A percentile compares a stretch with the other conserved stretches of the same genome.
Evolutionary conservation across 2,888 invertebrate species (phyloP).

Genomic region (Limnephilus rhombicus): DNA sequence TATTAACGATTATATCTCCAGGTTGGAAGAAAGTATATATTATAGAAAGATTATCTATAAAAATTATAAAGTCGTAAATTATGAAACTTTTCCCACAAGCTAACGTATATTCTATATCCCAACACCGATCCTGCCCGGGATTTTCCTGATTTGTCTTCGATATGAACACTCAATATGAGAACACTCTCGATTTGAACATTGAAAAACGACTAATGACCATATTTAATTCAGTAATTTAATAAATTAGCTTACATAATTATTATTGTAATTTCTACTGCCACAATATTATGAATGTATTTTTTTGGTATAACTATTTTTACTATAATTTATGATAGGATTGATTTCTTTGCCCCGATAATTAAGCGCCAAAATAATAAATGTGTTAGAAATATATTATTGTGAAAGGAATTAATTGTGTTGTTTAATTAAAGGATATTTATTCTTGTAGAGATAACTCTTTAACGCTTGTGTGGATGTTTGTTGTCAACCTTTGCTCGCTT

Average conservation of each 20-base stretch:
- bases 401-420: slow-evolving; percentile 46
- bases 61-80: slow-evolving; percentile 57
- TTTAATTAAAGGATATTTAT: slow-evolving; percentile 44
- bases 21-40: slow-evolving; percentile 58
- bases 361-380: slow-evolving; percentile 47
- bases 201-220: slow-evolving; percentile 56
- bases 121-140: slow-evolving; percentile 11
- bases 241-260: slow-evolving; percentile 49
- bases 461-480: slow-evolving; percentile 63
- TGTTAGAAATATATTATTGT: slow-evolving; percentile 46
- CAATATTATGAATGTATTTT: slow-evolving; percentile 46
- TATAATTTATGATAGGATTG: slow-evolving; percentile 54
- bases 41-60: slow-evolving; percentile 57
- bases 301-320: slow-evolving; percentile 56
- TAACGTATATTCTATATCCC: slow-evolving; percentile 37
- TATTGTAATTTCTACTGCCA: slow-evolving; percentile 63
- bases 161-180: slow-evolving; percentile 50
- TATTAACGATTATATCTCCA: slow-evolving; percentile 57
- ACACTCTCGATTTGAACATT: slow-evolving; percentile 52
- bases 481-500: slow-evolving; percentile 55
- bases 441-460: slow-evolving; percentile 53
- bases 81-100: slow-evolving; percentile 54
- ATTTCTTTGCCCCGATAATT: slow-evolving; percentile 61
- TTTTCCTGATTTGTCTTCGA: slow-evolving; percentile 36
- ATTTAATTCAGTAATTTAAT: slow-evolving; percentile 55